phyloP scores from a whole-genome alignment of 2,888 invertebrate species.

The Syrphus vitripennis region DNA sequence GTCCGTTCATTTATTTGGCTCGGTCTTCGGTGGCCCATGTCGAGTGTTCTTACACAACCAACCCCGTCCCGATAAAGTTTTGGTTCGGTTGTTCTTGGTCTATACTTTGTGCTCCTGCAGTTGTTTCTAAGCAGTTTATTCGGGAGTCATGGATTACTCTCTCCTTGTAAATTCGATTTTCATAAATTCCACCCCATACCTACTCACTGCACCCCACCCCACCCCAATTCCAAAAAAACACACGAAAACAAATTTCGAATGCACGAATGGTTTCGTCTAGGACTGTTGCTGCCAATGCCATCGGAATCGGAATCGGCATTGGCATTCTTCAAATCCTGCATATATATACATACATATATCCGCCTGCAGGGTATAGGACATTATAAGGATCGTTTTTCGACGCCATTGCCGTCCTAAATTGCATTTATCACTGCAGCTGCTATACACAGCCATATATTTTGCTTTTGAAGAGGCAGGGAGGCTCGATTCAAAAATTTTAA shows the following conservation, averaged over 20 bases:
- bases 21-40: slow-evolving; percentile 21
- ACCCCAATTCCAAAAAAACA: slow-evolving; percentile 13
- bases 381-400: slow-evolving; percentile 35
- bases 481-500: slow-evolving; percentile 66
- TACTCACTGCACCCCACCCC: not conserved
- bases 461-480: slow-evolving; percentile 4
- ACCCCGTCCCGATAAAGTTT: not conserved
- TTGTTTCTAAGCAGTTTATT: slow-evolving; percentile 43
- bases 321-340: slow-evolving; percentile 62
- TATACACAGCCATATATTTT: not conserved
- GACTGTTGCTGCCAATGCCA: slow-evolving; percentile 41
- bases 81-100: slow-evolving; percentile 50
- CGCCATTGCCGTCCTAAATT: slow-evolving; percentile 30
- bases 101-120: slow-evolving; percentile 1
- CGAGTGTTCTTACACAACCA: not conserved
- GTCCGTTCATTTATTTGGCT: slow-evolving; percentile 15
- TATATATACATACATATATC: no score
- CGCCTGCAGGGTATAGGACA: slow-evolving; percentile 30
- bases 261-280: slow-evolving; percentile 57
- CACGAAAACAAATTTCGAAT: slow-evolving; percentile 66
- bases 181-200: slow-evolving; percentile 59
- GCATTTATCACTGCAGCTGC: slow-evolving; percentile 64
- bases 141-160: slow-evolving; percentile 57
- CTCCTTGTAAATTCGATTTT: slow-evolving; percentile 70
- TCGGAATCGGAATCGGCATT: slow-evolving; percentile 16